phyloP scores from a whole-genome alignment of 2,113 vertebrate genomes.

The Leucosticte australis region DNA sequence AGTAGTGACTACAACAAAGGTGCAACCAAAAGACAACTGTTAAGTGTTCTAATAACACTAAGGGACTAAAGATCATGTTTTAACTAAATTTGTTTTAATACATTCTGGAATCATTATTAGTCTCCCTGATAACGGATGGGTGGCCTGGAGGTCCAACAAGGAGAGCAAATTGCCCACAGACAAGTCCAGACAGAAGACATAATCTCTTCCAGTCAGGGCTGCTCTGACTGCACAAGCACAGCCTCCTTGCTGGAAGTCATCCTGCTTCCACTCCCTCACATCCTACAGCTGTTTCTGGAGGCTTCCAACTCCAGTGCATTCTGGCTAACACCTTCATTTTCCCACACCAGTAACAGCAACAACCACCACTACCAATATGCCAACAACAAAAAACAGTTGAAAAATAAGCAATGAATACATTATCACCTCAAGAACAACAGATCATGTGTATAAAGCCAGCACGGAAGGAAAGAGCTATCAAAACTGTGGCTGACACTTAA shows the following conservation, averaged over 20 bases:
- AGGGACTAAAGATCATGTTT: not conserved
- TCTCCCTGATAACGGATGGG: not conserved
- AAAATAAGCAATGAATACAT: not conserved
- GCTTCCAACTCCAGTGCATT: not conserved
- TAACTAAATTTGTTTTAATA: not conserved
- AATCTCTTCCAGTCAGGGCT: not conserved
- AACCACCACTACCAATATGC: not conserved
- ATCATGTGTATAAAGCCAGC: not conserved
- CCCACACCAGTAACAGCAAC: not conserved
- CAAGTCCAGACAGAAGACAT: not conserved
- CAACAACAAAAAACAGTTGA: not conserved
- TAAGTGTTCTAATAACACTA: not conserved
- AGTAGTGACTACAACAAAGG: not conserved
- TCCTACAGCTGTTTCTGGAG: not conserved
- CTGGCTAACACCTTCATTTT: not conserved
- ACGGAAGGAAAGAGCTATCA: not conserved
- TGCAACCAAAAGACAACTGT: not conserved
- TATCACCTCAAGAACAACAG: not conserved
- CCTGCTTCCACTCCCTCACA: not conserved
- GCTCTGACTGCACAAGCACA: not conserved
- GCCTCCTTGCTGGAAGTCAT: not conserved
- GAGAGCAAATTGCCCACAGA: not conserved
- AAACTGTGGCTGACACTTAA: not conserved
- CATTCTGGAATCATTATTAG: not conserved
- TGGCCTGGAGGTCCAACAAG: not conserved